Evolutionary conservation across 2,888 invertebrate genomes (phyloP).

Genomic region (Nemoura dubitans): DNA sequence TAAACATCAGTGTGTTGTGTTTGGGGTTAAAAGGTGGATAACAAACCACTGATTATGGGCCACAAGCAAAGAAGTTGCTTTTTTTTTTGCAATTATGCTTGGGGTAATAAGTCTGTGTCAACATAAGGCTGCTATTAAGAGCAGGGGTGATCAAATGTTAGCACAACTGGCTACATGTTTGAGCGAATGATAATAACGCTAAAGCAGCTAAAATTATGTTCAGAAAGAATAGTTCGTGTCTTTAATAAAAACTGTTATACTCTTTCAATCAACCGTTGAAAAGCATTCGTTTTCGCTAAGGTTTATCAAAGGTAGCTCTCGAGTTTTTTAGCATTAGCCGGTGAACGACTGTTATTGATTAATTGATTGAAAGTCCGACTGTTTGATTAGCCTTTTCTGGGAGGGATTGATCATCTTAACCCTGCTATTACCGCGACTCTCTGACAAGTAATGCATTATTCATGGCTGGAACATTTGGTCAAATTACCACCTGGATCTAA

Average conservation of each 20-base stretch:
- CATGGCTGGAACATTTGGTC: not conserved
- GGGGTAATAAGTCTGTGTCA: not conserved
- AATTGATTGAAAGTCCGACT: not conserved
- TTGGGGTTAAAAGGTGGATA: not conserved
- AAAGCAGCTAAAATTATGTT: too few species aligned
- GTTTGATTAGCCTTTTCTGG: not conserved
- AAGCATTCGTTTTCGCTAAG: too few species aligned
- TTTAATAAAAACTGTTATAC: too few species aligned
- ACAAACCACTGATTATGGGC: conserved; percentile 15
- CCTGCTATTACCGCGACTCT: not conserved
- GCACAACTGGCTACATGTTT: not conserved
- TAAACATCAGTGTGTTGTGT: not conserved
- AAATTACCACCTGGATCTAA: conserved; percentile 13
- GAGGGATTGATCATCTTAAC: conserved; percentile 12
- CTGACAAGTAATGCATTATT: conserved; percentile 7
- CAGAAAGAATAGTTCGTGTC: too few species aligned
- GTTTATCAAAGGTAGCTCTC: too few species aligned
- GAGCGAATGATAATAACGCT: not conserved
- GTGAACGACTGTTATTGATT: too few species aligned
- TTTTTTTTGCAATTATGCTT: conserved; percentile 9
- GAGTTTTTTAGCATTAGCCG: too few species aligned
- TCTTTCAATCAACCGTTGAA: too few species aligned
- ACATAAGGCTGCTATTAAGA: not conserved
- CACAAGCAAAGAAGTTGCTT: not conserved
- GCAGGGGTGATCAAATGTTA: not conserved